phyloP scores from a whole-genome alignment of 2,797 vertebrate genomes.

The Harpagifer antarcticus region DNA sequence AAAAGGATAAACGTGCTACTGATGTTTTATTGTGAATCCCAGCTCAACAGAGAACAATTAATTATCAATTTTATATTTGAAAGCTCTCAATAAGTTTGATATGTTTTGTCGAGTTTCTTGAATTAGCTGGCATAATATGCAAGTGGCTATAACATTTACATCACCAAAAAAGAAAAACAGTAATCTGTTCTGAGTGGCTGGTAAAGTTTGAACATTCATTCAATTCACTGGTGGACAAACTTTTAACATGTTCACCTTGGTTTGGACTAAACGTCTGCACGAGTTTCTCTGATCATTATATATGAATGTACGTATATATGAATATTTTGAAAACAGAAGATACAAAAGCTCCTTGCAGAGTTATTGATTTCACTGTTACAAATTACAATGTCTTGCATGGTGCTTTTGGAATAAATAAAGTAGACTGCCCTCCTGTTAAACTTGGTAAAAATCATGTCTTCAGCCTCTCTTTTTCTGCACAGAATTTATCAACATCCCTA shows the following conservation, averaged over 20 bases:
- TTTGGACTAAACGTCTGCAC: too few relatives aligned
- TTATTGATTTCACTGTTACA: not conserved
- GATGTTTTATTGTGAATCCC: not conserved
- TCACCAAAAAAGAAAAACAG: too few relatives aligned
- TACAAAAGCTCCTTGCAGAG: not conserved
- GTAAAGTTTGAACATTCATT: too few relatives aligned
- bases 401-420: not conserved
- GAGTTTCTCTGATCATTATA: too few relatives aligned
- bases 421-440: not conserved
- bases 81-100: not conserved
- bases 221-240: too few relatives aligned
- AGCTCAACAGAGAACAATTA: not conserved
- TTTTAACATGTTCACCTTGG: too few relatives aligned
- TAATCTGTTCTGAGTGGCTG: too few relatives aligned
- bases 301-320: too few relatives aligned
- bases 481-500: too few relatives aligned
- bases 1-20: not conserved
- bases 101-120: not conserved
- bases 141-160: too few relatives aligned
- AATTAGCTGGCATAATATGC: not conserved
- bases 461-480: too few relatives aligned
- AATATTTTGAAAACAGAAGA: too few relatives aligned
- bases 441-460: not conserved
- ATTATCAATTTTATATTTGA: not conserved
- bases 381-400: not conserved